Evolutionary conservation across 2,888 invertebrate species (phyloP), one percentile per base, ranked within the genome.

Genomic region (Plusia festucae): DNA sequence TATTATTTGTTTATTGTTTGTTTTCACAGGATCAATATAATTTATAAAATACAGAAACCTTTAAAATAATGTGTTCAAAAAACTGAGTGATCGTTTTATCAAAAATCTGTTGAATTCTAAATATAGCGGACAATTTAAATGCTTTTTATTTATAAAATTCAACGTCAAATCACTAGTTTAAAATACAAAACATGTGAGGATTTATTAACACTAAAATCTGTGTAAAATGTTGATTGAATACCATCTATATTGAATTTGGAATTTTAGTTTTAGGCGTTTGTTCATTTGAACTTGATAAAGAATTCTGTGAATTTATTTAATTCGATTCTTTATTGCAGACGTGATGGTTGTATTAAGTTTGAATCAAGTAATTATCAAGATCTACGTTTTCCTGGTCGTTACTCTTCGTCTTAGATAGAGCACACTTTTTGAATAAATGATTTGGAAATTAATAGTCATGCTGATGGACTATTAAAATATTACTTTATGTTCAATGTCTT

Each of bases 291-390:
- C n/a, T 34, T 34, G 34, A n/a, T n/a, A n/a, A 40, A 40, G n/a
- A 40, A 40, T 40, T 40, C n/a, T 5, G n/a, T n/a, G 40, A 40
- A 40, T 40, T 40, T n/a, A 40, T n/a, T 40, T 40, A 15, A 40
- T 40, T 40, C n/a, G 6, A 40, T 40, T 40, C n/a, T 40, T 40
- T 40, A 40, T 40, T 40, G 40, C 40, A 40, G n/a, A 40, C 40
- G 40, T 40, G 40, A 40, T 40, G 7, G 40, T n/a, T 40, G 15
- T 40, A 40, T 40, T n/a, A 40, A 40, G 40, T 40, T 15, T 40
- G 40, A 40, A 40, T 40, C 5, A n/a, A 40, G 40, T 40, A n/a
- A 40, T 40, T 40, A 40, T 40, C 40, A 40, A n/a, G 40, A n/a
- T 13, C 34, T 13, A 2, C 13, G 9, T 34, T 34, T 1, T 13